Evolutionary conservation across 2,113 vertebrate species (phyloP), one percentile per base, ranked within the genome.

Genomic region (Colaptes auratus): DNA sequence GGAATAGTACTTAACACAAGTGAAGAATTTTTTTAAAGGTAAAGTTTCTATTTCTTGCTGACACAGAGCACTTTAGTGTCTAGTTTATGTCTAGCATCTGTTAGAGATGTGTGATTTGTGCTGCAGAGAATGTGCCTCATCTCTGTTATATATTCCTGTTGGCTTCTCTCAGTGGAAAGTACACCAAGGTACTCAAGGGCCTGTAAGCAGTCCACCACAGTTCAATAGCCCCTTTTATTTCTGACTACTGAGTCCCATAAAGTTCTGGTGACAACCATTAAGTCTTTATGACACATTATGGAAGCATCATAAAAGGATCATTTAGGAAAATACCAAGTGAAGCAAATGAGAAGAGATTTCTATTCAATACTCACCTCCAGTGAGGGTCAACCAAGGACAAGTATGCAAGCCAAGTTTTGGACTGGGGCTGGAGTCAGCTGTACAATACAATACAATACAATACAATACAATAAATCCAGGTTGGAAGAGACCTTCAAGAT

Each of bases 191-290:
- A 69, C 76, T 82, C 67, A 73, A 84, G 42, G 48, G 64, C 16
- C 30, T 52, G 7, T 25, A 67, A 87, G 46, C 19, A 19, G n/a
- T 39, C 71, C 21, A 64, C 58, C 39, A 36, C 6, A 70, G 35
- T 59, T 95, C 67, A 87, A 14, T 65, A 39, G 17, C 42, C 61
- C 33, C 27, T 95, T 89, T 90, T 72, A 75, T 76, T 92, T 93
- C 75, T 88, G 61, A 39, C 18, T 82, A 5, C 39, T 0, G 5
- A 64, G 71, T 82, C 55, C 72, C 46, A 72, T 84, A 73, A 86
- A 76, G 27, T 48, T 88, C 58, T 59, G 60, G 55, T 60, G 71
- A 56, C 58, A 84, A 65, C 35, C 55, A 82, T 79, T 85, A 94
- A 61, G 33, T 78, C 72, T 89, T 82, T 78, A 73, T 84, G 61